Evolutionary conservation across 2,113 vertebrate genomes (phyloP).

Genomic region (Athene noctua): DNA sequence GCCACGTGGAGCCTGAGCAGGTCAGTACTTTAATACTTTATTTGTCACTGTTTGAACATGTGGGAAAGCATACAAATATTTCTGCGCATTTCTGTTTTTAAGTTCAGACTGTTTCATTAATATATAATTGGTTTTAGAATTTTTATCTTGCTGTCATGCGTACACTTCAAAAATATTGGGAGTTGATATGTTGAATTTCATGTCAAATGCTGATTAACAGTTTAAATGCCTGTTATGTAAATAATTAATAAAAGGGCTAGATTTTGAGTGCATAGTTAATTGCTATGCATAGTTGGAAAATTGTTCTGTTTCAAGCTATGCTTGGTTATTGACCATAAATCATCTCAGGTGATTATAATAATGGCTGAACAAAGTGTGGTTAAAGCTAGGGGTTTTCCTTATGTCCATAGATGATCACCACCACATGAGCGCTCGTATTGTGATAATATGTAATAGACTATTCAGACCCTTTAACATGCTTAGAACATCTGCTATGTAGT

Average conservation of each 20-base stretch:
- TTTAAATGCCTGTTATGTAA: neutral
- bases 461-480: neutral
- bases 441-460: neutral
- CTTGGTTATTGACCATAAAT: neutral
- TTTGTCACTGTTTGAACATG: neutral
- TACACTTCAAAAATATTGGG: neutral
- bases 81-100: neutral
- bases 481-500: neutral
- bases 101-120: neutral
- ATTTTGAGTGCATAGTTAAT: neutral
- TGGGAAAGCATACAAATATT: neutral
- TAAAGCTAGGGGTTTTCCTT: neutral
- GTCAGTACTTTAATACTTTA: constrained; percentile 52
- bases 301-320: neutral
- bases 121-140: neutral
- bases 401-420: neutral
- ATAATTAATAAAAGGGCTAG: neutral
- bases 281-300: neutral
- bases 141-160: neutral
- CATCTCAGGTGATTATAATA: neutral
- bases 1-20: constrained; percentile 82
- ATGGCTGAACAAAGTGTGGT: neutral
- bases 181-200: neutral
- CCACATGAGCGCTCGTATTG: neutral
- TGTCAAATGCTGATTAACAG: neutral